phyloP scores from a whole-genome alignment of 1,140 invertebrate species.

The Penaeus indicus region DNA sequence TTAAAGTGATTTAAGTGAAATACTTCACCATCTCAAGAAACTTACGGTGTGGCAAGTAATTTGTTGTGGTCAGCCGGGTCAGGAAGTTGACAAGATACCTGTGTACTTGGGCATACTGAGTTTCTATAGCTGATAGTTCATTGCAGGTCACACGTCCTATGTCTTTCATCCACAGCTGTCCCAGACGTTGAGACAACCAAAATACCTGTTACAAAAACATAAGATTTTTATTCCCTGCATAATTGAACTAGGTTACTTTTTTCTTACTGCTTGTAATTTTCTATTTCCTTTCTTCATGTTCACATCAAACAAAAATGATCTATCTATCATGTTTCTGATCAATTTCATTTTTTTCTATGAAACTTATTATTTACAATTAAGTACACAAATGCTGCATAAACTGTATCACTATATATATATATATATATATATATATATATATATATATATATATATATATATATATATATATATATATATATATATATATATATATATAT shows the following conservation, averaged over 20 bases:
- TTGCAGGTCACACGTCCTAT: conserved; percentile 24
- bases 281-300: too few relatives aligned
- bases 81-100: conserved; percentile 43
- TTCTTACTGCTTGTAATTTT: too few relatives aligned
- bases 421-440: conserved; percentile 17
- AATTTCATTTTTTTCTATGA: too few relatives aligned
- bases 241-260: too few relatives aligned
- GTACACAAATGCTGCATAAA: not conserved
- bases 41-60: conserved; percentile 40
- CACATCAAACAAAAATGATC: too few relatives aligned
- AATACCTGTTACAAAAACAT: conserved; percentile 12
- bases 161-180: conserved; percentile 20
- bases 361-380: too few relatives aligned
- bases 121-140: conserved; percentile 26
- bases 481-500: conserved; percentile 19
- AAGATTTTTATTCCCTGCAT: too few relatives aligned
- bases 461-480: conserved; percentile 19
- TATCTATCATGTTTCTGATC: too few relatives aligned
- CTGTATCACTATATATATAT: not conserved
- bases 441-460: conserved; percentile 19
- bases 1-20: too few relatives aligned
- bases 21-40: not conserved
- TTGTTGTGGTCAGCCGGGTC: not conserved
- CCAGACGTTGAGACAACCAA: conserved; percentile 18
- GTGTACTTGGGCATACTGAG: conserved; percentile 38